phyloP scores from a whole-genome alignment of 2,113 vertebrate species.

The Pagrus major region DNA sequence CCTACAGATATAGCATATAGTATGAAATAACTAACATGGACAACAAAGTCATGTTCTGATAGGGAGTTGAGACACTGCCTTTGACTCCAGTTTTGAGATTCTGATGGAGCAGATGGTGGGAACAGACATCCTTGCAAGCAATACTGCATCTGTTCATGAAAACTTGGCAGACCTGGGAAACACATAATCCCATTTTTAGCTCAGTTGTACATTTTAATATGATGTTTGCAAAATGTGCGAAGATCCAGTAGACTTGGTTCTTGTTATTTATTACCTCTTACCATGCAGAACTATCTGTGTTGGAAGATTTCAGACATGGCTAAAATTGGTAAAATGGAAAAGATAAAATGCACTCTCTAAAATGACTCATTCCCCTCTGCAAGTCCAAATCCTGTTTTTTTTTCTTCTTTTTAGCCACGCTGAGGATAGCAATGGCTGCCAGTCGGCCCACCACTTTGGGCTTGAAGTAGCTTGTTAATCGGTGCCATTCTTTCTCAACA shows the following conservation, averaged over 20 bases:
- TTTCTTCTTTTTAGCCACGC: background rate
- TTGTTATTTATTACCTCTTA: background rate
- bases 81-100: background rate
- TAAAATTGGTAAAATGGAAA: background rate
- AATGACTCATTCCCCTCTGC: background rate
- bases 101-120: background rate
- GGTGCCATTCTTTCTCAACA: background rate
- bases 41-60: background rate
- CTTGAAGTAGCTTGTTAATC: background rate
- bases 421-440: background rate
- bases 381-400: background rate
- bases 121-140: background rate
- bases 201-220: background rate
- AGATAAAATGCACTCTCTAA: background rate
- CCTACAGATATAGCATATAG: conserved; percentile 33
- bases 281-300: background rate
- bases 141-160: background rate
- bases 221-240: background rate
- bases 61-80: background rate
- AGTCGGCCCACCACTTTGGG: too few relatives aligned
- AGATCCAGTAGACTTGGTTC: background rate
- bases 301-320: background rate
- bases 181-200: background rate
- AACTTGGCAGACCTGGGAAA: background rate
- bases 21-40: conserved; percentile 13